Evolutionary conservation across 2,113 vertebrate species (phyloP).

Genomic region (Delphinus delphis): DNA sequence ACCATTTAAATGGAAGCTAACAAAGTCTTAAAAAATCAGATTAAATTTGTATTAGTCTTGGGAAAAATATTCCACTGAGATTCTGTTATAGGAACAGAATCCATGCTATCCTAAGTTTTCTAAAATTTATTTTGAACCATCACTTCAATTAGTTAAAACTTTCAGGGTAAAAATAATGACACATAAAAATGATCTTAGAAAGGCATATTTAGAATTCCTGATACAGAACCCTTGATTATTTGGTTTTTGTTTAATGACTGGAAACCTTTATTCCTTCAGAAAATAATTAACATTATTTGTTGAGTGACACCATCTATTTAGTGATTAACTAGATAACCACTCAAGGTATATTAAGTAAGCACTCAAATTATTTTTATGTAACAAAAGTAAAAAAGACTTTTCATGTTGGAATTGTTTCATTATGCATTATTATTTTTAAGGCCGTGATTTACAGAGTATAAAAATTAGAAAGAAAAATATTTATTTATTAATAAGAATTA

Average conservation of each 20-base stretch:
- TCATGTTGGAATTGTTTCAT: not conserved
- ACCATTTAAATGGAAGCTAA: slow-evolving; percentile 24
- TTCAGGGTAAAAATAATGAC: slow-evolving; percentile 46
- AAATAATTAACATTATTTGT: not conserved
- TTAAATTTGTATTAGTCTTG: slow-evolving; percentile 3
- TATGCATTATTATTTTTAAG: slow-evolving; percentile 22
- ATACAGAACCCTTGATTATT: slow-evolving; percentile 10
- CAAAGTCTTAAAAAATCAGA: slow-evolving; percentile 26
- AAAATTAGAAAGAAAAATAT: slow-evolving; percentile 46
- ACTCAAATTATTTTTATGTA: slow-evolving; percentile 50
- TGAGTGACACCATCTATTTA: slow-evolving; percentile 10
- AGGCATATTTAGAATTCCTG: slow-evolving; percentile 20
- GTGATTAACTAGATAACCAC: slow-evolving; percentile 5
- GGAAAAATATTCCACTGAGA: slow-evolving; percentile 4
- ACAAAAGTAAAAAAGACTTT: slow-evolving; percentile 51
- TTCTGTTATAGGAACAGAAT: slow-evolving; percentile 47
- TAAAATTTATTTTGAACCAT: slow-evolving; percentile 23
- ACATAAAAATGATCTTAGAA: slow-evolving; percentile 31
- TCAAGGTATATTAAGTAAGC: not conserved
- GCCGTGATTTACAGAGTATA: not conserved
- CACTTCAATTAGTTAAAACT: slow-evolving; percentile 30
- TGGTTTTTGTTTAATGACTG: slow-evolving; percentile 41
- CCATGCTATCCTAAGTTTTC: not conserved
- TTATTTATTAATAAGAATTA: too few relatives aligned
- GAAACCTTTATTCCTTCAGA: slow-evolving; percentile 40